phyloP scores from a whole-genome alignment of 2,888 invertebrate genomes.

The Sabellastarte sp. region DNA sequence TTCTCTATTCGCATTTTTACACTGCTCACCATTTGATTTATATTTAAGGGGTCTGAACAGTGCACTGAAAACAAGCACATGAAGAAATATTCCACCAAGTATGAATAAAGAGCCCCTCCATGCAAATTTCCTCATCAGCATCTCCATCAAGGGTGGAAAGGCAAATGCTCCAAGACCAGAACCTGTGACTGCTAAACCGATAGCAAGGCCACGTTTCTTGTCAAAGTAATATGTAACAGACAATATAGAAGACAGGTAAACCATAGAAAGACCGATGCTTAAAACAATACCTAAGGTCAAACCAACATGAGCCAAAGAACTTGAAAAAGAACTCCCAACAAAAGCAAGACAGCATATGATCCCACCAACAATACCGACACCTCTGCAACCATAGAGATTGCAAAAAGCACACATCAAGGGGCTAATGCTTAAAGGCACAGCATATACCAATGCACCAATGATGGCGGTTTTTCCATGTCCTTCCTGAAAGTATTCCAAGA shows the following conservation, averaged over 20 bases:
- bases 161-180: slow-evolving; percentile 37
- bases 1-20: background rate
- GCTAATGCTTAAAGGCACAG: slow-evolving; percentile 29
- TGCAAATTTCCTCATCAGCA: slow-evolving; percentile 26
- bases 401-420: slow-evolving; percentile 30
- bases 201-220: slow-evolving; percentile 30
- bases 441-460: slow-evolving; percentile 31
- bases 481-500: slow-evolving; percentile 24
- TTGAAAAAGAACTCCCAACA: slow-evolving; percentile 20
- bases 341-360: slow-evolving; percentile 22
- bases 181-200: slow-evolving; percentile 37
- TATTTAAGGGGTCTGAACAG: slow-evolving; percentile 20
- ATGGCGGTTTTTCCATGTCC: slow-evolving; percentile 30
- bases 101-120: slow-evolving; percentile 38
- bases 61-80: slow-evolving; percentile 21
- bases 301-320: slow-evolving; percentile 21
- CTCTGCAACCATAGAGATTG: slow-evolving; percentile 23
- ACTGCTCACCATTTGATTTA: background rate
- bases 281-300: slow-evolving; percentile 24
- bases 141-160: slow-evolving; percentile 34
- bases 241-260: slow-evolving; percentile 27
- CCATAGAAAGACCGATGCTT: slow-evolving; percentile 31
- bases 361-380: slow-evolving; percentile 26
- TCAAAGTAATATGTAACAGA: slow-evolving; percentile 34
- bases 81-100: slow-evolving; percentile 25